Evolutionary conservation across 2,888 invertebrate genomes (phyloP), one percentile per base, ranked within the genome.

Genomic region (Orthosia cruda): DNA sequence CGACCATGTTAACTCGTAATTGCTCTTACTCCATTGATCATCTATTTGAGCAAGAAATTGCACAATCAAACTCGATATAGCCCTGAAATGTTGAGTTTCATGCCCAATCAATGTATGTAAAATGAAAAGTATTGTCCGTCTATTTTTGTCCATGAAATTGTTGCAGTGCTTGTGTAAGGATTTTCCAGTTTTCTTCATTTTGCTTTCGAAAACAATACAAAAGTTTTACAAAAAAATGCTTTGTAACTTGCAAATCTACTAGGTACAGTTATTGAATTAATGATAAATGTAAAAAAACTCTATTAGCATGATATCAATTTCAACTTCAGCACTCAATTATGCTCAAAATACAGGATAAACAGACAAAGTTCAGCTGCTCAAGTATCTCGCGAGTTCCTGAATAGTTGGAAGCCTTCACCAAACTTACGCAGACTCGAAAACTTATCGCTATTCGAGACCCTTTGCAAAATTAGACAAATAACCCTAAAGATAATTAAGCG

Each of bases 391-490:
- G 65, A 80, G 78, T 77, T 78, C 49, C 20, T 40, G n/a, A 75
- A 87, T 81, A 87, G 87, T 85, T 86, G 9, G 20, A 58, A 67
- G 72, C 63, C 74, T 75, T 73, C 70, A 62, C 64, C 23, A 67
- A 86, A 84, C 69, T 87, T 50, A 16, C 65, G 47, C 76, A 77
- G 69, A 75, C 71, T 62, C 45, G 20, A n/a, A 71, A 85, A 86
- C 67, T 87, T 86, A 86, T 77, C 81, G 85, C 63, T 72, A 67
- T 71, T 55, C 15, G 62, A 80, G 66, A 81, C 83, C 85, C 84
- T 85, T 85, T 76, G 70, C 76, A 45, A 81, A 84, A 88, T 86
- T 83, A 86, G 82, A 83, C 76, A 70, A 80, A 80, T 80, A 77
- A 78, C 68, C 77, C 70, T 73, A 67, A 70, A 61, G 67, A 75